Evolutionary conservation across 2,888 invertebrate species (phyloP), one percentile per base, ranked within the genome.

Genomic region (Pherbina coryleti): DNA sequence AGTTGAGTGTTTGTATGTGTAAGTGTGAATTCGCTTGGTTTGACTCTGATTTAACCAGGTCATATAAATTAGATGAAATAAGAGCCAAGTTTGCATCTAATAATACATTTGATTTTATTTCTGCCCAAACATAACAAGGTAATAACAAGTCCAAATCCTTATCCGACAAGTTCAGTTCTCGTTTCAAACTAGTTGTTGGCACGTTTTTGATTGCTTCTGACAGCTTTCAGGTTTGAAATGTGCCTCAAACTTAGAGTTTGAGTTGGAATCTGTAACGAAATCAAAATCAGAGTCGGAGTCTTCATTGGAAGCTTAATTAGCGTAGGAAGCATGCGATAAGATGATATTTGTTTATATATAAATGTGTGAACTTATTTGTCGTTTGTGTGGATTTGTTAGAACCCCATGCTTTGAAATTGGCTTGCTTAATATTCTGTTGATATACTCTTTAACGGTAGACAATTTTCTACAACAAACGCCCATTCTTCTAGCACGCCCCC

Each of bases 371-470:
- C 37, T 4, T 60, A 11, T 3, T 14, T 34, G 64, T 3, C 19
- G 19, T 19, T n/a, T n/a, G n/a, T 19, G n/a, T 19, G 55, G 55
- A 55, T 55, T 9, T 19, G 55, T 9, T 9, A 1, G 19, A 19
- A n/a, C 55, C 3, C 7, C 22, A 44, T 67, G 37, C 49, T 19
- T 1, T n/a, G 9, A 7, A 44, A 34, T 28, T 64, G 28, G 49
- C 44, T 67, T 67, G 19, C 49, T 67, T 67, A 37, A 49, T 22
- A 67, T 67, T 34, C 34, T 64, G n/a, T 28, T 8, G 64, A 64
- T 64, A 31, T 64, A 19, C 67, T 49, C 37, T 44, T 67, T 37
- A 44, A 67, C 22, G 19, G 67, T 22, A 9, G 44, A 67, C 22
- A 44, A 37, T 44, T 67, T n/a, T 22, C 8, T 44, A 64, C 17